Base-by-base conservation (phyloP, 1,140 invertebrate species). In the Bombus huntii region DNA sequence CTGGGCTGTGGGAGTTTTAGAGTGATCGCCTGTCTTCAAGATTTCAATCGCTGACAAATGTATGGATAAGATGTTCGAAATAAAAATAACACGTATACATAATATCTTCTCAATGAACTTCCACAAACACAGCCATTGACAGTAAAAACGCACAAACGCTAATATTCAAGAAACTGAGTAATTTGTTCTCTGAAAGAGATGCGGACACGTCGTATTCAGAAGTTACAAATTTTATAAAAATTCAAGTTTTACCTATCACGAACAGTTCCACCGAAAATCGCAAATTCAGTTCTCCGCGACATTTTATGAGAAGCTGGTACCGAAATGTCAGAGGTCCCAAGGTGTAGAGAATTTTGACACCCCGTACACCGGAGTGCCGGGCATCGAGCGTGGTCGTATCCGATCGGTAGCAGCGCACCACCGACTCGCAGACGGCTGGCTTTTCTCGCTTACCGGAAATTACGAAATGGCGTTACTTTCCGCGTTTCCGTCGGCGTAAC, bases 401-500 rank as follows among this genome's bases (percentile, higher is more conserved):
- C 68, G 70, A 39, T 12, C 34, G 34, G 25, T 28, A 66, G 3
- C 66, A 31, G 62, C 1, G 59, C 59, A 12, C 59, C n/a, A 57
- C 34, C n/a, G 42, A 68, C 81, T 88, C 34, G 65, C 59, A 77
- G 70, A 79, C 77, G 70, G 81, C 70, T 59, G n/a, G 28, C 57
- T 62, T 86, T 78, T 59, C 81, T 87, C 71, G 81, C 65, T 87
- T 70, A 74, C 77, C 90, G 92, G 93, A 93, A 93, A 93, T 92
- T 91, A 91, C 89, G 91, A 92, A 93, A 93, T 89, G 88, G 88
- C 91, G 84, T 93, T 93, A 93, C 91, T 92, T 92, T 91, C 90
- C 83, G 80, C 82, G 77, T 81, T 91, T 92, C 90, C 90, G 90
- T 78, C 77, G 62, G 75, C 83, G 87, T 88, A 90, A 91, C 86